These are phyloP conservation scores for Tympanuchus pallidicinctus DNA, from an alignment of 2,113 vertebrate genomes.

Conservation along the genomic window DNA sequence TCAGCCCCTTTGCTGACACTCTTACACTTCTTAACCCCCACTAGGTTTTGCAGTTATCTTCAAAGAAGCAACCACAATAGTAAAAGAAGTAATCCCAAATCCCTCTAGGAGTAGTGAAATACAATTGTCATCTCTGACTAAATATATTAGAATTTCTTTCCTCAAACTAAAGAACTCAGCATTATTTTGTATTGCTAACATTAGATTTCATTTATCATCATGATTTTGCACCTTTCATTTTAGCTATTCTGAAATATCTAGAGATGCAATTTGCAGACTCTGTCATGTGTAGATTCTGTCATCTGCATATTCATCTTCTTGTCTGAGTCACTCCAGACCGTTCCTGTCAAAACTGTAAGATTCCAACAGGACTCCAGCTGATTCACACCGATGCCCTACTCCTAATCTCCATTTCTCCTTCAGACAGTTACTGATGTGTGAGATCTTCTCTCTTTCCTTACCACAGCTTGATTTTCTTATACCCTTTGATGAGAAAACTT, in stretches of 20 bases:
- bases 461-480: neutral
- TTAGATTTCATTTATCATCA: neutral
- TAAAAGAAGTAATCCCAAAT: neutral
- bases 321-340: neutral
- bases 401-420: neutral
- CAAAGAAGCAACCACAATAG: neutral
- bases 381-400: neutral
- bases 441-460: neutral
- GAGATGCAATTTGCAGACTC: neutral
- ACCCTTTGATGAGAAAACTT: neutral
- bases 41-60: neutral
- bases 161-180: neutral
- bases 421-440: neutral
- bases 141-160: neutral
- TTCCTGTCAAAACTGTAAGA: neutral
- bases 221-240: neutral
- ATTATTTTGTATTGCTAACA: neutral
- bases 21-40: neutral
- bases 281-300: neutral
- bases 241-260: neutral
- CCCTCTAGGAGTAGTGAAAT: neutral
- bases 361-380: neutral
- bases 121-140: neutral
- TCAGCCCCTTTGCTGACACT: neutral
- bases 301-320: neutral